phyloP scores from a whole-genome alignment of 2,113 vertebrate genomes.

The Mola mola region DNA sequence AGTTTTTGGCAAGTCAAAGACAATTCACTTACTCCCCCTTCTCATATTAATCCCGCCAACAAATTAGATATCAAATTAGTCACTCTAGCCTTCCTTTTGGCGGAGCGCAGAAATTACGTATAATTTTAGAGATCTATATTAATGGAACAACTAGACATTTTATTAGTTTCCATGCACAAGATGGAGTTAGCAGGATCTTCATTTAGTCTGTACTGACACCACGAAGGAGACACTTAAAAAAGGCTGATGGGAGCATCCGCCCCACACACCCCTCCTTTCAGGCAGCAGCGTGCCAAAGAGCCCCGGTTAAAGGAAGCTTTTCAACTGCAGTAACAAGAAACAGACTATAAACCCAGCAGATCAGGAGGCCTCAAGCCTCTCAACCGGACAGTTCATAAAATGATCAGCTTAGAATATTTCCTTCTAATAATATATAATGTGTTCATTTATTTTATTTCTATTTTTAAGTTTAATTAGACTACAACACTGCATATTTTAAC shows the following conservation, averaged over 20 bases:
- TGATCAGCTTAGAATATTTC: neutral
- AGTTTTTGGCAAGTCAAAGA: conserved; percentile 67
- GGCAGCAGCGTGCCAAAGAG: conserved; percentile 77
- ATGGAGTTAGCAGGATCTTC: conserved; percentile 21
- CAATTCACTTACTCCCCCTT: conserved; percentile 74
- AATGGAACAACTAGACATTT: neutral
- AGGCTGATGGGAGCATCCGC: conserved; percentile 42
- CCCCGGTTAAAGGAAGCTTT: conserved; percentile 72
- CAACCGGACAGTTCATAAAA: conserved; percentile 11
- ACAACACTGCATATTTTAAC: neutral
- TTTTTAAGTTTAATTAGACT: neutral
- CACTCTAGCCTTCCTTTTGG: neutral
- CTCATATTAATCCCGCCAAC: conserved; percentile 57
- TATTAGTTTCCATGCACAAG: neutral
- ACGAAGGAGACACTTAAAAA: conserved; percentile 57
- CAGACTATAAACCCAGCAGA: conserved; percentile 74
- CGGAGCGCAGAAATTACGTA: conserved; percentile 2
- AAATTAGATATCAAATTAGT: conserved; percentile 26
- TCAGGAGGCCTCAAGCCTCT: conserved; percentile 39
- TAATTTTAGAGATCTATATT: conserved; percentile 17
- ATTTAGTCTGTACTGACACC: conserved; percentile 26
- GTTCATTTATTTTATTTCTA: neutral
- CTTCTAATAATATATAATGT: neutral
- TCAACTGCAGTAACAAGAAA: conserved; percentile 84
- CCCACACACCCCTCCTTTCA: conserved; percentile 56